Percentiles rank a stretch among this genome's conserved stretches.
Evolutionary conservation across 2,888 invertebrate species (phyloP).

Genomic region (Tenthredo amoena): DNA sequence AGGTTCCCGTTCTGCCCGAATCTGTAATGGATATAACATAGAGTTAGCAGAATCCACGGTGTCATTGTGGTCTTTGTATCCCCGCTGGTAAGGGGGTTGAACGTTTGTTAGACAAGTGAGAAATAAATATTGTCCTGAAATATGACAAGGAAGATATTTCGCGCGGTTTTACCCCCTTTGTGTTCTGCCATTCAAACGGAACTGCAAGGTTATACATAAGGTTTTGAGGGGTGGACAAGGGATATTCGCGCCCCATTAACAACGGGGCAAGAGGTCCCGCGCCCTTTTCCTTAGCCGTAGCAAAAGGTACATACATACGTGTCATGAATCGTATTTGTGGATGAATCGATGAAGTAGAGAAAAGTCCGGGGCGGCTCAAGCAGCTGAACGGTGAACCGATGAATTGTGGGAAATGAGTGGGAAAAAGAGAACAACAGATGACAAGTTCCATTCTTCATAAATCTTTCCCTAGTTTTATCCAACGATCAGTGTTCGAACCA

Average conservation of each 20-base stretch:
- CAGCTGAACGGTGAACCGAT: not conserved
- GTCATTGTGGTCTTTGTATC: constrained; percentile 1
- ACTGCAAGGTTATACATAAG: not conserved
- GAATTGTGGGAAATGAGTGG: not conserved
- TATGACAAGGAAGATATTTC: constrained; percentile 34
- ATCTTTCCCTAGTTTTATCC: not conserved
- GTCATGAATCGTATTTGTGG: constrained; percentile 28
- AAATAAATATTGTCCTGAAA: constrained; percentile 30
- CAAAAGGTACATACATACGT: constrained; percentile 19
- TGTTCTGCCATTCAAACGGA: constrained; percentile 8
- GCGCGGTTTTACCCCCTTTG: constrained; percentile 19
- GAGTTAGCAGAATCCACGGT: not conserved
- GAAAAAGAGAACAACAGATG: not conserved
- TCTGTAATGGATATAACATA: constrained; percentile 7
- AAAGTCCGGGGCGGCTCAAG: not conserved
- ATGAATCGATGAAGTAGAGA: constrained; percentile 22
- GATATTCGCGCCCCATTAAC: constrained; percentile 15
- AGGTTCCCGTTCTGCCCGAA: not conserved
- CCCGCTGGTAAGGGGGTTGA: not conserved
- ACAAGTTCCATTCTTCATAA: not conserved
- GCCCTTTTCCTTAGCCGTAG: not conserved
- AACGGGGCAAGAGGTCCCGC: not conserved
- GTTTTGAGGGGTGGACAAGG: constrained; percentile 23
- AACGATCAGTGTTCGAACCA: not conserved
- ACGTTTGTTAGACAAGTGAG: constrained; percentile 29